phyloP scores from a whole-genome alignment of 2,113 vertebrate genomes.

The Microcebus griseorufus region DNA sequence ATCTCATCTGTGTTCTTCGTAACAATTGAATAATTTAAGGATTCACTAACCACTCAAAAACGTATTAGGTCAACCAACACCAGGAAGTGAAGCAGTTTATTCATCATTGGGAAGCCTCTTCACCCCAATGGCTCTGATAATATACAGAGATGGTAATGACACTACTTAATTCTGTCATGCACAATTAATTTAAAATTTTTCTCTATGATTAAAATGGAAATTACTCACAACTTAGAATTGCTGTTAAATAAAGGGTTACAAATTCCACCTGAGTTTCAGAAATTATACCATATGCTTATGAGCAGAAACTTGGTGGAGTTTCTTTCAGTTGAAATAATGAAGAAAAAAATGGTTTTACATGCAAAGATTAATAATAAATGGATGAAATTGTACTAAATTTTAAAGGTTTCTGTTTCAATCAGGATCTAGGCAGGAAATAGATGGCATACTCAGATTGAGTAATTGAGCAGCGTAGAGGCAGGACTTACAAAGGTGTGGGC shows the following conservation, averaged over 20 bases:
- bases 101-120: neutral
- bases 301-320: neutral
- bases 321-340: neutral
- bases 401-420: neutral
- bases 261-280: slow-evolving; percentile 50
- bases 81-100: neutral
- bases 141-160: neutral
- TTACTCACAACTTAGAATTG: slow-evolving; percentile 12
- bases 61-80: neutral
- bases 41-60: slow-evolving; percentile 22
- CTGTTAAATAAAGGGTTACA: slow-evolving; percentile 28
- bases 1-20: neutral
- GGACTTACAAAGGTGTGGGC: fast-evolving
- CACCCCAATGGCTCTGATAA: neutral
- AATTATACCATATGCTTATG: neutral
- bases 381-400: neutral
- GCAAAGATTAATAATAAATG: neutral
- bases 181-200: slow-evolving; percentile 34
- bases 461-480: neutral
- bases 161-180: neutral
- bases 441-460: fast-evolving
- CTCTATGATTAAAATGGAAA: slow-evolving; percentile 43
- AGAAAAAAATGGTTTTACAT: neutral
- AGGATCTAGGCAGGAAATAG: neutral
- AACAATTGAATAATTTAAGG: slow-evolving; percentile 1